Evolutionary conservation across 2,113 vertebrate genomes (phyloP), one percentile per base, ranked within the genome.

Genomic region (Xerus inauris): DNA sequence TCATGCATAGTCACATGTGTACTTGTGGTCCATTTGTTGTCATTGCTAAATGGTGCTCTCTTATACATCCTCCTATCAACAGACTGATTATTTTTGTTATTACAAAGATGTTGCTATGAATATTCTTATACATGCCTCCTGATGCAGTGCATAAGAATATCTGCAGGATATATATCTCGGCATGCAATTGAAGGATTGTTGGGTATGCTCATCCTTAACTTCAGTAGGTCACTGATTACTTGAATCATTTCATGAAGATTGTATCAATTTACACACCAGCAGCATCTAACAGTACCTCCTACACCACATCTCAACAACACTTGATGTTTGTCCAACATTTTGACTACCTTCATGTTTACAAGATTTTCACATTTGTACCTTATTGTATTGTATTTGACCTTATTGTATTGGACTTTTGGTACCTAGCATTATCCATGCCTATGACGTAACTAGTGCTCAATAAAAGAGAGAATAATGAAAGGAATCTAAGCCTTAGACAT

Each of bases 391-490:
- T n/a, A n/a, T n/a, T n/a, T n/a, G 17, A 89, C 22, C n/a, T 38
- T 14, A 62, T 5, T 7, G 10, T 49, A 40, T 28, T 45, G 57
- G 28, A 71, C 38, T 38, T 93, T n/a, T 28, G 8, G 16, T 38
- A 40, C 20, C 20, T 35, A 65, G 22, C 16, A 40, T 49, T 13
- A 72, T 54, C 85, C 14, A 83, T 64, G 26, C 38, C 38, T 42
- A 62, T 14, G 26, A 30, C 19, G 32, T 57, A 87, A 82, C 0
- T 22, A 30, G 32, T 73, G 24, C 40, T 87, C 69, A 93, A 62
- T 42, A 75, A 90, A 84, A n/a, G 81, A 89, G 51, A 88, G 38
- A 79, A 81, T 75, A 57, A 88, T 54, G 3, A 71, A 84, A 93
- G 11, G 13, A 91, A 91, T 84, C 26, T 49, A 88, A 94, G 38